Conservation (phyloP, 2,797 vertebrate genomes). For the Sebastes reedi region DNA sequence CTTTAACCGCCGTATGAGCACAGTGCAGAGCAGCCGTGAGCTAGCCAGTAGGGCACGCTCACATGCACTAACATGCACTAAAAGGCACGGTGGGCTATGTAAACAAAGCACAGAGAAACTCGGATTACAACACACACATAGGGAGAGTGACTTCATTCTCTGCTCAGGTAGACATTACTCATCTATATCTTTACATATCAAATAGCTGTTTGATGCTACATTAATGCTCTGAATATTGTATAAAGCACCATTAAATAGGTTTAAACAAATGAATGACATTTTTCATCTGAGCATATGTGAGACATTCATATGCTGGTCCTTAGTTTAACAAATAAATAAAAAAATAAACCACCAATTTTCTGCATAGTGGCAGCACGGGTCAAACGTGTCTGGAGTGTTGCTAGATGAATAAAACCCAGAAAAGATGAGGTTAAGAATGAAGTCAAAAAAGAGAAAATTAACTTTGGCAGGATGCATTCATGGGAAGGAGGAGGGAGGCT, state of each 20-base stretch:
- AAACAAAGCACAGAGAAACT: background rate
- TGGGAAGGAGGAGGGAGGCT: constrained; percentile 6
- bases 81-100: background rate
- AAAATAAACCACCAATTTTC: background rate
- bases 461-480: constrained; percentile 31
- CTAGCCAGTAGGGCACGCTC: background rate
- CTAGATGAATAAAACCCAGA: constrained; percentile 6
- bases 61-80: background rate
- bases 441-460: constrained; percentile 33
- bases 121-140: background rate
- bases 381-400: background rate
- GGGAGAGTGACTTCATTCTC: background rate
- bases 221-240: background rate
- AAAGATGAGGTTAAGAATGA: constrained; percentile 33
- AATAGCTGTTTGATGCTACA: background rate
- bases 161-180: background rate
- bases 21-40: background rate
- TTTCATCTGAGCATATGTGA: background rate
- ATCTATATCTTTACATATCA: background rate
- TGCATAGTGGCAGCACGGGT: background rate
- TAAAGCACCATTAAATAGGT: background rate
- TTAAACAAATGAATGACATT: background rate
- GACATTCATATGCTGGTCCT: background rate
- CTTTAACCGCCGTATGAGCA: background rate
- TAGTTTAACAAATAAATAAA: background rate